phyloP scores from a whole-genome alignment of 2,888 invertebrate species.

The Acrobasis repandana region DNA sequence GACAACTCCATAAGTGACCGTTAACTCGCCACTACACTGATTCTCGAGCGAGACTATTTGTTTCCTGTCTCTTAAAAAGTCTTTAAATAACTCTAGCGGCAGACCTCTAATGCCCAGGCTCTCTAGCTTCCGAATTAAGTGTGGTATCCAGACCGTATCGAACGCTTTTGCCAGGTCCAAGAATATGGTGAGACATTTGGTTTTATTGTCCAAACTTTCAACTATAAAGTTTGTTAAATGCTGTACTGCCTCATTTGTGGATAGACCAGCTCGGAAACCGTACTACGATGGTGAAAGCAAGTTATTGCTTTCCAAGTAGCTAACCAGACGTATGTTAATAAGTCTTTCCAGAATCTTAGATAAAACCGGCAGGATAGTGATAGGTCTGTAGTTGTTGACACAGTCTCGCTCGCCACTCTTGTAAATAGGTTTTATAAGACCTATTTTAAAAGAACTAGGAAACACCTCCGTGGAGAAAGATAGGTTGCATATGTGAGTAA shows the following conservation, averaged over 20 bases:
- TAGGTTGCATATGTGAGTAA: conserved; percentile 10
- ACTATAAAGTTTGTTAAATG: conserved; percentile 21
- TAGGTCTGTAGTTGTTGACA: conserved; percentile 27
- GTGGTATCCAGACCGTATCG: conserved; percentile 29
- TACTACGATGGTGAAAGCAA: conserved; percentile 25
- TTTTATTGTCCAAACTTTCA: conserved; percentile 21
- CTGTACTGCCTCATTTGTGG: conserved; percentile 26
- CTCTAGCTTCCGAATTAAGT: conserved; percentile 24
- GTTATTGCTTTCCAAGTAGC: conserved; percentile 24
- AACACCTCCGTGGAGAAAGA: neutral
- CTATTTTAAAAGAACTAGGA: neutral
- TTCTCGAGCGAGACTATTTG: conserved; percentile 12
- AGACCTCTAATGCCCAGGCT: conserved; percentile 22
- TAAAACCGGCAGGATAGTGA: conserved; percentile 25
- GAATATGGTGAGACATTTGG: conserved; percentile 28
- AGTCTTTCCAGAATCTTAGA: conserved; percentile 29
- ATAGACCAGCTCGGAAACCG: conserved; percentile 25
- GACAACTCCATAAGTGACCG: too few species aligned
- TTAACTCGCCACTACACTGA: too few species aligned
- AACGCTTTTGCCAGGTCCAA: conserved; percentile 29
- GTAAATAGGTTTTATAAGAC: conserved; percentile 1
- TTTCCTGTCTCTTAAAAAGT: neutral
- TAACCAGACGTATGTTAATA: conserved; percentile 24
- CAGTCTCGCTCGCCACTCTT: conserved; percentile 7
- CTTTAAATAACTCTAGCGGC: conserved; percentile 8